Percentiles rank a stretch among this genome's conserved stretches.
These are phyloP conservation scores for Prostheceraeus crozeri DNA, from an alignment of 2,888 invertebrate species.

Conservation along the genomic window DNA sequence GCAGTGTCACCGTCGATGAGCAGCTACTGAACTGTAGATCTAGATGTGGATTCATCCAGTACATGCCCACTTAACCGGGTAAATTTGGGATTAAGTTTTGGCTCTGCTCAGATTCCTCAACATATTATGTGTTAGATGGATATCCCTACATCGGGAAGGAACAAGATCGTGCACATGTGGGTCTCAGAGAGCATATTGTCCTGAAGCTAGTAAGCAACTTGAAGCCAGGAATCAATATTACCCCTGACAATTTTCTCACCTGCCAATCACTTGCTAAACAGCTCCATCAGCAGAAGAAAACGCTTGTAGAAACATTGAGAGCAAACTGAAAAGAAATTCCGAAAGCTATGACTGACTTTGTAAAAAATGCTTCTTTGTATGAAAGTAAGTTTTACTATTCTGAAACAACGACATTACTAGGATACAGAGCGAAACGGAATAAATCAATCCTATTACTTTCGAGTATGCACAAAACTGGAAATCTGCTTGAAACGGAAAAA, in stretches of 20 bases:
- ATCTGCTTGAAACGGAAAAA: conserved; percentile 16
- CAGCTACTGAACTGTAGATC: conserved; percentile 12
- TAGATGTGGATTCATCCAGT: conserved; percentile 12
- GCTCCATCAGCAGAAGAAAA: conserved; percentile 25
- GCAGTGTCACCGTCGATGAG: conserved; percentile 6
- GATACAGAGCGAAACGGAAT: conserved; percentile 23
- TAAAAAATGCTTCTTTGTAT: conserved; percentile 15
- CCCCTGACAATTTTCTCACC: conserved; percentile 21
- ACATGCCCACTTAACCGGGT: conserved; percentile 26
- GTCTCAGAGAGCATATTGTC: conserved; percentile 17
- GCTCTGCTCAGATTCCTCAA: too few species aligned
- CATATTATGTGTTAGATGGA: conserved; percentile 1
- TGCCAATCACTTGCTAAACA: conserved; percentile 16
- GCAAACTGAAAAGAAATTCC: conserved; percentile 23
- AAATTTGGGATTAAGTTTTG: conserved; percentile 24
- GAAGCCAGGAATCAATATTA: conserved; percentile 4
- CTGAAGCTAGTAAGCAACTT: conserved; percentile 17
- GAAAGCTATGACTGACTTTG: conserved; percentile 16
- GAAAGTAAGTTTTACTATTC: conserved; percentile 24
- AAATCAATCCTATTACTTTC: conserved; percentile 22
- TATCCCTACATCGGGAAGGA: conserved; percentile 21
- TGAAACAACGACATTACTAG: conserved; percentile 16
- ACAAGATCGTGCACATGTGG: conserved; percentile 6
- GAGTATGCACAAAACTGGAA: conserved; percentile 28
- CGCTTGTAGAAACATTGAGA: conserved; percentile 20